Conservation (phyloP, 2,888 invertebrate genomes). For the Therioaphis trifolii region DNA sequence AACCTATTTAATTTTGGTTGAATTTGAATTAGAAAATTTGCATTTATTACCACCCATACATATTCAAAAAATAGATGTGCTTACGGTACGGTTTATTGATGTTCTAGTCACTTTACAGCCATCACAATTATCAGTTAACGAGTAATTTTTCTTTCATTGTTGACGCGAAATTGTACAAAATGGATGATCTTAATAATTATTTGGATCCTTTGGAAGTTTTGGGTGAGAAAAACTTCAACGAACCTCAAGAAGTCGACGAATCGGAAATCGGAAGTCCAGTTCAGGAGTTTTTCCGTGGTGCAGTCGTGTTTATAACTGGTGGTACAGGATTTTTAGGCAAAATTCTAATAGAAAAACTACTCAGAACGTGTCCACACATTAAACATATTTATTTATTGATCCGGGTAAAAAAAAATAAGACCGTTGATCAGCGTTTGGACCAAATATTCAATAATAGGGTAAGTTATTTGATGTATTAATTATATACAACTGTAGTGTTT, state of each 20-base stretch:
- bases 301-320: conserved; percentile 84
- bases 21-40: no score
- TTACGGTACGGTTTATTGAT: no score
- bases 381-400: conserved; percentile 74
- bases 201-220: conserved; percentile 65
- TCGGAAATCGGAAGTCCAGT: conserved; percentile 69
- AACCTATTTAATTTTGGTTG: no score
- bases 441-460: conserved; percentile 69
- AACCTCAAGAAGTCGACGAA: conserved; percentile 62
- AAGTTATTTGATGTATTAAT: no score
- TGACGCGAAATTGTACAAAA: no score
- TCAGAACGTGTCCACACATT: conserved; percentile 74
- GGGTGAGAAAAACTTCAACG: conserved; percentile 64
- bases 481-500: no score
- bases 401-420: conserved; percentile 73
- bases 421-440: conserved; percentile 71
- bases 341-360: conserved; percentile 76
- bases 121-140: no score
- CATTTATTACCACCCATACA: no score
- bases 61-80: no score
- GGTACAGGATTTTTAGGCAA: conserved; percentile 81
- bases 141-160: no score
- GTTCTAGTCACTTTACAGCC: no score
- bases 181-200: no score
- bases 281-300: conserved; percentile 76